These are phyloP conservation scores for Orycteropus afer DNA, from an alignment of 2,113 vertebrate genomes.

Conservation along the genomic window DNA sequence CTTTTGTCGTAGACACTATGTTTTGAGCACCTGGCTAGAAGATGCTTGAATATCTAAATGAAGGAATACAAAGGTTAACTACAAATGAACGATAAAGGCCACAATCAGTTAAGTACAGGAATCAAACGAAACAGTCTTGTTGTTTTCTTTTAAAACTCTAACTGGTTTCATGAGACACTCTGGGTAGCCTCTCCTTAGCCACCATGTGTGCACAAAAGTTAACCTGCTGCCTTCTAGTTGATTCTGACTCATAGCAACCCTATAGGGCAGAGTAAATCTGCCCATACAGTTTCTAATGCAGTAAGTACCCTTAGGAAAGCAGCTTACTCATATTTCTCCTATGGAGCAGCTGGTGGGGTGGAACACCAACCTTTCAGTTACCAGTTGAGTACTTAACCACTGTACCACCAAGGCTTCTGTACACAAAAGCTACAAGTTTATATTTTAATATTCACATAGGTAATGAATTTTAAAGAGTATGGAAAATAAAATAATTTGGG, in stretches of 20 bases:
- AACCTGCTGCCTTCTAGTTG: no score
- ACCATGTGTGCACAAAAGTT: neutral
- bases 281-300: no score
- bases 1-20: neutral
- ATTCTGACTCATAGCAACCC: no score
- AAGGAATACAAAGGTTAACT: slow-evolving; percentile 10
- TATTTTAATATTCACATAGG: neutral
- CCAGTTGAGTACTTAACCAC: no score
- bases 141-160: slow-evolving; percentile 25
- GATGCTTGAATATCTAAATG: neutral
- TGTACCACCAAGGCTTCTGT: neutral
- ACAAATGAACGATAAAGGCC: neutral
- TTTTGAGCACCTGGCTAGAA: neutral
- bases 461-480: no score
- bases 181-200: neutral
- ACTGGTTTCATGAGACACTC: slow-evolving; percentile 2
- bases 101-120: neutral
- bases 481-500: neutral
- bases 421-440: neutral
- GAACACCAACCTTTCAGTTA: no score
- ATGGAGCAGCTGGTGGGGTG: no score
- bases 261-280: no score
- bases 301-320: no score
- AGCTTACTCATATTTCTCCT: no score
- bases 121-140: slow-evolving; percentile 17